These are phyloP conservation scores for Atethmia centrago DNA, from an alignment of 2,888 invertebrate genomes.

Conservation along the genomic window DNA sequence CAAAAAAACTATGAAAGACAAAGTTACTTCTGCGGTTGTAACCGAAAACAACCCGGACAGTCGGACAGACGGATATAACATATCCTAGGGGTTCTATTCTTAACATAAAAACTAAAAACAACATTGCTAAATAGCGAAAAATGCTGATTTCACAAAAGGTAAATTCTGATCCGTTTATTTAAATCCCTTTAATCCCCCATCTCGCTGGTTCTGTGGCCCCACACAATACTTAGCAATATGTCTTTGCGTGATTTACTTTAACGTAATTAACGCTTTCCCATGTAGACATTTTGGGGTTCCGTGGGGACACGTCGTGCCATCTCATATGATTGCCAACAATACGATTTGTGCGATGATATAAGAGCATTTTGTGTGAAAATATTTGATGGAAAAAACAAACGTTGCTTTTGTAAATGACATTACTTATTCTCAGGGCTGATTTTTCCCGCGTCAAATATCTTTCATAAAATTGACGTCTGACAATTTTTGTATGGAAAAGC, in stretches of 20 bases:
- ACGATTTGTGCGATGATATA: conserved; percentile 58
- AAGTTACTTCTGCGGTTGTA: too few relatives aligned
- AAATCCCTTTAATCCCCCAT: neutral
- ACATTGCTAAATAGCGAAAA: too few relatives aligned
- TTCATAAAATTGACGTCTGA: neutral
- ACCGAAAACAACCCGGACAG: too few relatives aligned
- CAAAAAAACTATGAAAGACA: too few relatives aligned
- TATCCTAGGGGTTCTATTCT: too few relatives aligned
- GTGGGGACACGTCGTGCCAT: conserved; percentile 66
- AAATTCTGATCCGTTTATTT: neutral
- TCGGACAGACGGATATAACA: too few relatives aligned
- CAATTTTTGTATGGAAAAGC: neutral
- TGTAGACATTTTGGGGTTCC: conserved; percentile 79
- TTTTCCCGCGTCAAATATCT: neutral
- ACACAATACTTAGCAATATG: conserved; percentile 81
- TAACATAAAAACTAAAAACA: neutral
- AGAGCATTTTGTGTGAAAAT: conserved; percentile 38
- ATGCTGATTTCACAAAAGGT: neutral
- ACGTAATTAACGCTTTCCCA: conserved; percentile 84
- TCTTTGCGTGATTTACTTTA: conserved; percentile 86
- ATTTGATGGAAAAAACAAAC: conserved; percentile 14
- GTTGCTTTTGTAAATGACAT: neutral
- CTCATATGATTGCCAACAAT: conserved; percentile 63
- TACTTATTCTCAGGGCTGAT: neutral
- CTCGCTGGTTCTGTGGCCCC: conserved; percentile 67